These are phyloP conservation scores for Diphyllodes magnificus DNA, from an alignment of 2,113 vertebrate genomes.

Conservation along the genomic window DNA sequence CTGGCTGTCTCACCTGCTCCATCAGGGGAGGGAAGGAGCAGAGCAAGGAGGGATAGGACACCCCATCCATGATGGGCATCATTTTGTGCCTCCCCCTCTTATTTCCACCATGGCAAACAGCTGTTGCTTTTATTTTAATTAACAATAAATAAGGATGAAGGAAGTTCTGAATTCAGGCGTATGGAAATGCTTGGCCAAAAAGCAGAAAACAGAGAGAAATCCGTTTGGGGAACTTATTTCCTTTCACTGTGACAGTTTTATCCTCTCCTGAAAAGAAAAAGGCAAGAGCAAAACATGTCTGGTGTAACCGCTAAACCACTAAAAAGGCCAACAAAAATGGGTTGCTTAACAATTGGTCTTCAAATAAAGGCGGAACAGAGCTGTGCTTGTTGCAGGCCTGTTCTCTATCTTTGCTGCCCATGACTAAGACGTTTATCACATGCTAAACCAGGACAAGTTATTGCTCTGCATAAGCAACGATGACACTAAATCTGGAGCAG, in stretches of 20 bases:
- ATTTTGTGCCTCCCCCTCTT: not conserved
- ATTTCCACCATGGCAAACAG: not conserved
- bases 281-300: not conserved
- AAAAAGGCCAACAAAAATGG: not conserved
- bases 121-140: not conserved
- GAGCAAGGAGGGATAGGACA: not conserved
- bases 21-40: not conserved
- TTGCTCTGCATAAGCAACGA: not conserved
- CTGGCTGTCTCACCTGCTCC: not conserved
- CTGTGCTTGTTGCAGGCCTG: not conserved
- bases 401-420: not conserved
- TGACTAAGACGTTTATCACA: not conserved
- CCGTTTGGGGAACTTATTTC: not conserved
- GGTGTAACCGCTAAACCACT: conserved; percentile 16
- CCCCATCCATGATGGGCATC: not conserved
- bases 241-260: not conserved
- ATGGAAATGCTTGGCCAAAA: not conserved
- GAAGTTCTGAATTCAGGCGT: not conserved
- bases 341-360: conserved; percentile 24
- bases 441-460: not conserved
- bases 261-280: not conserved
- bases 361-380: conserved; percentile 48
- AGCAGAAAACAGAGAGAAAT: conserved; percentile 3
- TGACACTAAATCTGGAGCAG: not conserved
- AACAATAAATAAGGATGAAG: conserved; percentile 19